Base-by-base conservation (phyloP, 2,888 invertebrate species). In the Dascillus cervinus region DNA sequence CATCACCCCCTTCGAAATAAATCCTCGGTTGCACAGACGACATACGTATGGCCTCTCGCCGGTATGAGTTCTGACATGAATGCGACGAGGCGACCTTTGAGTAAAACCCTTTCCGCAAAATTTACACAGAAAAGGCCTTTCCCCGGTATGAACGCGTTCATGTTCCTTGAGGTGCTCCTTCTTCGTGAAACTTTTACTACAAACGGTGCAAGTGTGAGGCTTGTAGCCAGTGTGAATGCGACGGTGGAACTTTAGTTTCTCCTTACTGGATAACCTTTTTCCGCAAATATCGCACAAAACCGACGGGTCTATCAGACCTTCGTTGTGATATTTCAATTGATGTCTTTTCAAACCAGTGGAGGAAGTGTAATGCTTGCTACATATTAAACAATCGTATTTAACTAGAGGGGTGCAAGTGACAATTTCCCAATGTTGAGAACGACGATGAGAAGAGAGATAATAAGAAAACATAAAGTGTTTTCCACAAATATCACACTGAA, bases 11-110 rank as follows among this genome's bases (percentile, higher is more conserved):
- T 8, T 24, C 3, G 24, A 24, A 2, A 73, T 71, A 33, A 75
- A 77, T 0, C 73, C 70, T 28, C 68, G 67, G 1, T 64, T 69
- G 26, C 77, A 77, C 6, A 66, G 62, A 5, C 68, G 64, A 38
- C 77, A 77, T 1, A 72, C 62, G 25, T 56, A 59, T 0, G 58
- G 59, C 10, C 49, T 38, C 28, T 56, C 57, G 8, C 57, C 57
- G 1, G 57, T 55, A 30, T 57, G 57, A 3, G 42, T 50, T 6
- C 57, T 31, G 13, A 49, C 24, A 22, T 57, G 57, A 3, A 55
- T 54, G 13, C 52, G 50, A 9, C 56, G 43, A 4, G 56, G 53
- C 1, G 54, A 50, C 1, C 49, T 48, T 29, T 54, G 50, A 11
- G 47, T 54, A 40, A 58, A 60, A 10, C 50, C 43, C 26, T 55